Conservation (phyloP, 2,113 vertebrate species). For the Engraulis encrasicolus region DNA sequence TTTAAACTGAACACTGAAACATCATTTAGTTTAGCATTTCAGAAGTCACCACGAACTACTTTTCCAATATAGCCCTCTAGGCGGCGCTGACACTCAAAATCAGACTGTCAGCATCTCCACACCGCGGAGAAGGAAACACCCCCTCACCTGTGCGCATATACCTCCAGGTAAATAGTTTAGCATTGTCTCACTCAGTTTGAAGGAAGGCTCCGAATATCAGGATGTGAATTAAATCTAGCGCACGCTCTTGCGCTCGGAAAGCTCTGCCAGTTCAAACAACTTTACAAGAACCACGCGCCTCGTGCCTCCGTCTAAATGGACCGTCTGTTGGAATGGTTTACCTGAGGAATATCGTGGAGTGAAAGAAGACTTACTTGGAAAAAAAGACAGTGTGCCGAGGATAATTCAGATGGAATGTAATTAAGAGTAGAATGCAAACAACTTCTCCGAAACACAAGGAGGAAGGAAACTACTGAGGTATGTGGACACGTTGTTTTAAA, state of each 20-base stretch:
- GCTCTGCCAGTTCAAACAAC: neutral
- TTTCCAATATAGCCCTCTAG: neutral
- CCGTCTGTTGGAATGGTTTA: neutral
- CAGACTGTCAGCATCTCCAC: neutral
- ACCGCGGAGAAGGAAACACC: neutral
- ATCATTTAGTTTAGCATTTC: no score
- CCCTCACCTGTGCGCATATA: neutral
- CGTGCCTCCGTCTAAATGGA: neutral
- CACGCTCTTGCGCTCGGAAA: neutral
- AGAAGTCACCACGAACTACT: no score
- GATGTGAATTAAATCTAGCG: neutral
- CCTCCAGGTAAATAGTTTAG: slow-evolving; percentile 1
- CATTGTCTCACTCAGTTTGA: neutral
- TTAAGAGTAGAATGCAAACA: slow-evolving; percentile 14
- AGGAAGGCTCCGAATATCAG: neutral
- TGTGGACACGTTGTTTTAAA: neutral
- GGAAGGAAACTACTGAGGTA: slow-evolving; percentile 9
- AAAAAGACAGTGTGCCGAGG: neutral
- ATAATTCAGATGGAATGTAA: neutral
- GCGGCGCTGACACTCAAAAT: neutral
- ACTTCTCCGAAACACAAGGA: neutral
- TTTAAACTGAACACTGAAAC: no score
- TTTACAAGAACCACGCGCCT: neutral
- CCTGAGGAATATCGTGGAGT: neutral
- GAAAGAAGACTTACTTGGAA: neutral